Evolutionary conservation across 2,888 invertebrate genomes (phyloP).

Genomic region (Chouioia cunea): DNA sequence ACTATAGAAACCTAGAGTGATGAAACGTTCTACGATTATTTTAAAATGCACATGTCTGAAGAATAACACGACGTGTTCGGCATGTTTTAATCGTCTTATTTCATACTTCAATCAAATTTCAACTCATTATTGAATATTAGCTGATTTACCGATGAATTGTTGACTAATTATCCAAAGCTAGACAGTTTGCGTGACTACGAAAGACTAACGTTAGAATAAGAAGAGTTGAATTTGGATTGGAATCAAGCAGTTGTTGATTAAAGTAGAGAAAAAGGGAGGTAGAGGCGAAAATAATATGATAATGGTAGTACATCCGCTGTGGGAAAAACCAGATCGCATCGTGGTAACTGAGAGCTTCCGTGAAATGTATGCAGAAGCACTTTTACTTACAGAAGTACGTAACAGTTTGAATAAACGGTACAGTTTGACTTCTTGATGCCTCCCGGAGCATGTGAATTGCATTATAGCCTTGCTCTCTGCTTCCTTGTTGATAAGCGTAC

Average conservation of each 20-base stretch:
- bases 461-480: neutral
- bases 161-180: too few relatives aligned
- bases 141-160: too few relatives aligned
- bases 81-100: too few relatives aligned
- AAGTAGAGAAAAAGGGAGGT: constrained; percentile 1
- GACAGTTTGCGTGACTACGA: too few relatives aligned
- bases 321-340: constrained; percentile 36
- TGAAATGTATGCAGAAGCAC: constrained; percentile 30
- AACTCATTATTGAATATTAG: too few relatives aligned
- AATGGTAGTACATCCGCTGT: constrained; percentile 28
- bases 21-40: too few relatives aligned
- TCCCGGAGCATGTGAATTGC: constrained; percentile 11
- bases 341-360: constrained; percentile 28
- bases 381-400: constrained; percentile 22
- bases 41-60: too few relatives aligned
- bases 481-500: neutral
- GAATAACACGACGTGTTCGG: too few relatives aligned
- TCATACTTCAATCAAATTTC: too few relatives aligned
- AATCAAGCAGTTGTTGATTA: neutral
- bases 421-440: constrained; percentile 11
- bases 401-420: constrained; percentile 35
- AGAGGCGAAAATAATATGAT: constrained; percentile 27
- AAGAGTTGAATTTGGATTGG: constrained; percentile 6
- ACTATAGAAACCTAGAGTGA: too few relatives aligned
- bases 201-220: too few relatives aligned